Evolutionary conservation across 2,797 vertebrate species (phyloP).

Genomic region (Sphenopsis melanotis): DNA sequence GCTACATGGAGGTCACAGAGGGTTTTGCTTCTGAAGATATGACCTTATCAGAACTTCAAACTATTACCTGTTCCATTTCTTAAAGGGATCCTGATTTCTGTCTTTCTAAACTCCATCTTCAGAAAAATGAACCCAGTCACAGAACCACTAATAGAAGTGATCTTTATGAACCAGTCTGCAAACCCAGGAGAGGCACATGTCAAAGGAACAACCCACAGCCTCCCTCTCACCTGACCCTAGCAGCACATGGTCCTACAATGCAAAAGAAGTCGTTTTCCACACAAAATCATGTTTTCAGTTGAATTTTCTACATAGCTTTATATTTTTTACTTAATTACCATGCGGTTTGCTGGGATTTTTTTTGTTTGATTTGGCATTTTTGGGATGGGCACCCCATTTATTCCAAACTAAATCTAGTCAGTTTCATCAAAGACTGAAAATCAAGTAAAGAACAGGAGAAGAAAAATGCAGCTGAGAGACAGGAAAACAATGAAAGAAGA

Average conservation of each 20-base stretch:
- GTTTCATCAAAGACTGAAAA: neutral
- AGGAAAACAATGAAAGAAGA: neutral
- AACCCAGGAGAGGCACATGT: neutral
- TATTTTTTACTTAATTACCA: neutral
- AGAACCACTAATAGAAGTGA: neutral
- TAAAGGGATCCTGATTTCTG: neutral
- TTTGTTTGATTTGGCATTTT: neutral
- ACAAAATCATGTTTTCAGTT: neutral
- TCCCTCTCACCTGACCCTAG: neutral
- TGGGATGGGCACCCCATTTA: neutral
- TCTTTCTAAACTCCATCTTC: neutral
- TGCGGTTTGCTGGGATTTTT: neutral
- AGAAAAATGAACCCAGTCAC: neutral
- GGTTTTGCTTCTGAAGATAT: neutral
- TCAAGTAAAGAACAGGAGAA: neutral
- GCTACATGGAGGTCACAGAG: neutral
- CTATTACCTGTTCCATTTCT: neutral
- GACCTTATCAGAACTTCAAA: neutral
- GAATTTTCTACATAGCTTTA: neutral
- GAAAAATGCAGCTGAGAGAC: neutral
- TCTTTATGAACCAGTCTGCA: neutral
- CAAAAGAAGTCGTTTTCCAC: neutral
- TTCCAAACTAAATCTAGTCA: neutral
- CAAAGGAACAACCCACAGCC: neutral
- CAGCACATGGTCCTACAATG: fast-evolving